Base-by-base conservation (phyloP, 2,888 invertebrate species). In the Polia nebulosa region DNA sequence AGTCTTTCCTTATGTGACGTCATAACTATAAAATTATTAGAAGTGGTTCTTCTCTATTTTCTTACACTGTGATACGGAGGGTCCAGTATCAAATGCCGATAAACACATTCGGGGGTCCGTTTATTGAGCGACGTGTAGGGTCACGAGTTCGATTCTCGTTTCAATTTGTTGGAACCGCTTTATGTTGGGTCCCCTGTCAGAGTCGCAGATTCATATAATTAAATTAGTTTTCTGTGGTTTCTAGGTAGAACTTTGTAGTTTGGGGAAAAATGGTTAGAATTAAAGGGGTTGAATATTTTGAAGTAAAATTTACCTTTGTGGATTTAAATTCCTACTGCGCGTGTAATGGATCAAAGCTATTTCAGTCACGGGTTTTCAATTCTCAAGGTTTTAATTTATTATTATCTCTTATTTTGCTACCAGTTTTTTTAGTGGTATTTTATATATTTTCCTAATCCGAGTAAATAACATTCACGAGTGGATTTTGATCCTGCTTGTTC, bases 151-250 rank as follows among this genome's bases (percentile, higher is more conserved):
- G 84, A 84, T 84, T 87, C 85, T 69, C 84, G 85, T 90, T 90
- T 89, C 90, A 90, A 91, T 91, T 91, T 90, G 89, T 87, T 80
- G 85, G 87, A 85, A 84, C 85, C 88, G 84, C 85, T 91, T 89
- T 89, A 89, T 88, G 85, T 88, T 78, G 81, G 83, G 78, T 68
- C 67, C 62, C 81, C 79, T 63, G 59, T 72, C 76, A 67, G 51
- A 74, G 78, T 72, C 76, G 68, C 70, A 84, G 85, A 88, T 85
- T 86, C 83, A 84, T 86, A 87, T 86, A 88, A 90, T 90, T 87
- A 87, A 88, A 89, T 90, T 88, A 88, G 87, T 87, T 90, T 85
- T 79, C 78, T 67, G 76, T 39, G 74, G 59, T 62, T 78, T 68
- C 51, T 41, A 53, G 52, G 25, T 59, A 32, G 3, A 47, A 49